Evolutionary conservation across 2,888 invertebrate genomes (phyloP), one percentile per base, ranked within the genome.

Genomic region (Lydus trimaculatus): DNA sequence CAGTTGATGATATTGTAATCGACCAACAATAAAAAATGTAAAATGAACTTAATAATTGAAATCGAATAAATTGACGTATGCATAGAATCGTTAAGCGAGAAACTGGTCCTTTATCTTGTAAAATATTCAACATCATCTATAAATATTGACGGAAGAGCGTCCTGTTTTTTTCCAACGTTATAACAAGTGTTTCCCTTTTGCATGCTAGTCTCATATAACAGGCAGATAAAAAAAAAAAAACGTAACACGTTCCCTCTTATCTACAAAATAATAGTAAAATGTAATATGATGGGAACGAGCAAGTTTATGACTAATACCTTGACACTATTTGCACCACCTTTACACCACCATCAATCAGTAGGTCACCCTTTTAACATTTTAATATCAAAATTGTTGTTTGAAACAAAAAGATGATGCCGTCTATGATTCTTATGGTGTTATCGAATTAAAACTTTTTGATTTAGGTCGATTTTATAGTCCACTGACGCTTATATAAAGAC

Each of bases 91-190:
- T 65, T 64, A 66, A 28, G 43, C 65, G 64, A 65, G 63, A 65
- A 65, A 66, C 70, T 61, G 65, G 73, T 73, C 73, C 71, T 69
- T 73, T 69, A 66, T 66, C 73, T 71, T 71, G 65, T 73, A 64
- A 71, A 73, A 72, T 73, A 73, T 73, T 71, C 69, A 73, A 61
- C 64, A 70, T 66, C 69, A 61, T 69, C 68, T 67, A 73, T 73
- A 71, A 73, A 73, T 73, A 73, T 73, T 73, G 71, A 73, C 71
- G 71, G 64, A 64, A 67, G 65, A 67, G 70, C 67, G 67, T 25
- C 67, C 66, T 58, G 20, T 13, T 66, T 67, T 66, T 67, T 67
- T 52, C 63, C 61, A 60, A 15, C 62, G 63, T 67, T 70, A 70
- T 70, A 70, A 70, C 70, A 70, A 70, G 70, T 70, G 67, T 70